Conservation (phyloP, 64 coral and sea anemone genomes). For the Orbicella faveolata region DNA sequence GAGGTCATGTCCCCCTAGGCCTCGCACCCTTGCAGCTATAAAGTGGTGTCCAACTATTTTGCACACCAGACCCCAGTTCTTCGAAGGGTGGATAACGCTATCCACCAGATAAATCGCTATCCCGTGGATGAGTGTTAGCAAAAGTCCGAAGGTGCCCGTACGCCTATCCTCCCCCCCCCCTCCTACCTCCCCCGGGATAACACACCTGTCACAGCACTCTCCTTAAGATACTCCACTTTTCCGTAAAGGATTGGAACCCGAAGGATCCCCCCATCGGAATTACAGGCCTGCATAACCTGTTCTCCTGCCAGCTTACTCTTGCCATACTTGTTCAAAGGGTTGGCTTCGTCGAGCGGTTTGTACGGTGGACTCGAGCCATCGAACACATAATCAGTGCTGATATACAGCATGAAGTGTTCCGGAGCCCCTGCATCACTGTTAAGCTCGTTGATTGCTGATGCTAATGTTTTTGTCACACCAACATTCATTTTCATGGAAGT, state of each 20-base stretch:
- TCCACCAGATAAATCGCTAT: too few relatives aligned
- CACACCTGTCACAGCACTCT: slow-evolving; percentile 89
- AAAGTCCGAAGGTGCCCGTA: too few relatives aligned
- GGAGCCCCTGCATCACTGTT: slow-evolving; percentile 49
- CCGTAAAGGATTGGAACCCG: slow-evolving; percentile 86
- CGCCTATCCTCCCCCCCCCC: too few relatives aligned
- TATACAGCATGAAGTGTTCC: slow-evolving; percentile 84
- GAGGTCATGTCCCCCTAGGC: too few relatives aligned
- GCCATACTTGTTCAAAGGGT: slow-evolving; percentile 89
- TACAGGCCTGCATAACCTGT: slow-evolving; percentile 37
- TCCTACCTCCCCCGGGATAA: neutral
- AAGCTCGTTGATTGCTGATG: slow-evolving; percentile 57
- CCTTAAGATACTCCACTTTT: slow-evolving; percentile 64
- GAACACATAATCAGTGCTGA: slow-evolving; percentile 94
- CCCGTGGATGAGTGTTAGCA: too few relatives aligned
- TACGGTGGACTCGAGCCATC: slow-evolving; percentile 75
- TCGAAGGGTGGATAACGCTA: too few relatives aligned
- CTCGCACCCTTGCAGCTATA: too few relatives aligned
- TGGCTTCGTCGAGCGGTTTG: slow-evolving; percentile 61
- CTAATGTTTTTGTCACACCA: slow-evolving; percentile 69
- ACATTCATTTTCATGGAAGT: slow-evolving; percentile 67
- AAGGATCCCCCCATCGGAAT: slow-evolving; percentile 49
- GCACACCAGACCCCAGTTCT: too few relatives aligned
- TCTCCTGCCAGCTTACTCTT: slow-evolving; percentile 83
- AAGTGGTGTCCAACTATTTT: too few relatives aligned